phyloP scores from a whole-genome alignment of 2,797 vertebrate species.

The Lacerta viridis region DNA sequence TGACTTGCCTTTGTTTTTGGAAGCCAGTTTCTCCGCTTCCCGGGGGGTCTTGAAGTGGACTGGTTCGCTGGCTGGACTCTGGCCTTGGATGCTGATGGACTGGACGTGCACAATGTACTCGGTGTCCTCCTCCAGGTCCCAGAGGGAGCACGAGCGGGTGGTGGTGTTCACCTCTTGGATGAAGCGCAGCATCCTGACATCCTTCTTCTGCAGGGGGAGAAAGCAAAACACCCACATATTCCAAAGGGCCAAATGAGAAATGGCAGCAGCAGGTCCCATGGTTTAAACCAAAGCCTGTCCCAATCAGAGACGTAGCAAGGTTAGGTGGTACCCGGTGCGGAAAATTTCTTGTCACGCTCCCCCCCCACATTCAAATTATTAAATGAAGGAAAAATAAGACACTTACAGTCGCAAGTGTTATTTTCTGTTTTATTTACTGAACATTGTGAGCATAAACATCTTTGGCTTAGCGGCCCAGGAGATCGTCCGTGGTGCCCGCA shows the following conservation, averaged over 20 bases:
- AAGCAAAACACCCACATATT: background rate
- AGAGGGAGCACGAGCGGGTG: slow-evolving; percentile 93
- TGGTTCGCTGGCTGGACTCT: slow-evolving; percentile 93
- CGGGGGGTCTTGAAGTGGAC: slow-evolving; percentile 93
- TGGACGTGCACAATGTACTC: slow-evolving; percentile 97
- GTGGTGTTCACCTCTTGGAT: slow-evolving; percentile 99
- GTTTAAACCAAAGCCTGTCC: background rate
- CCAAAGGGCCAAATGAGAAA: background rate
- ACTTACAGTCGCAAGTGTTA: too few relatives aligned
- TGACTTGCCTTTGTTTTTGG: slow-evolving; percentile 92
- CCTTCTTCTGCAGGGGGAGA: slow-evolving; percentile 88
- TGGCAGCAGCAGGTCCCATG: background rate
- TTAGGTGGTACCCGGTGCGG: too few relatives aligned
- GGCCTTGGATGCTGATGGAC: slow-evolving; percentile 94
- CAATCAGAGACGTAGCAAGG: background rate
- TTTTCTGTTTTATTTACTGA: too few relatives aligned
- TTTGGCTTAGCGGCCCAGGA: too few relatives aligned
- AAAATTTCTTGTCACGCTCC: too few relatives aligned
- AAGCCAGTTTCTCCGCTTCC: slow-evolving; percentile 93
- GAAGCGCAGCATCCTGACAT: slow-evolving; percentile 94
- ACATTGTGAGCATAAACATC: too few relatives aligned
- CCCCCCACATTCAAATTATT: too few relatives aligned
- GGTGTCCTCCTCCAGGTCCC: slow-evolving; percentile 96
- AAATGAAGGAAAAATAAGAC: too few relatives aligned
- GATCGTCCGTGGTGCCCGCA: too few relatives aligned